A percentile compares a stretch with the other conserved stretches of the same genome.
phyloP scores from a whole-genome alignment of 2,797 vertebrate genomes.

The Pseudocheirus occidentalis region DNA sequence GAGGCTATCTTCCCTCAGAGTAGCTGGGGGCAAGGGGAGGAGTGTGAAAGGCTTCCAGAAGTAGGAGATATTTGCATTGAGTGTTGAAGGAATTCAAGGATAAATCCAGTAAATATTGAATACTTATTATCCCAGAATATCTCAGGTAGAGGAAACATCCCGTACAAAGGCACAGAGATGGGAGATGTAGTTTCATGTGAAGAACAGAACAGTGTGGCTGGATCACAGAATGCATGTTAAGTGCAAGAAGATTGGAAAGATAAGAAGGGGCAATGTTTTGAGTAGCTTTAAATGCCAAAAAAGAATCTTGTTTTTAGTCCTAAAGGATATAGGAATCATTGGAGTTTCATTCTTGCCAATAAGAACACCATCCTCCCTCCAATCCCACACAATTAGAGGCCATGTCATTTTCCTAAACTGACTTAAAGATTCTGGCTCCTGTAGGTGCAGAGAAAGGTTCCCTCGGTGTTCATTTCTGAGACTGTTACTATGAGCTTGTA shows the following conservation, averaged over 20 bases:
- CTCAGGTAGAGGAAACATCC: not conserved
- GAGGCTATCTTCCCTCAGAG: not conserved
- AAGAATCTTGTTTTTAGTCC: not conserved
- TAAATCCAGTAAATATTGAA: not conserved
- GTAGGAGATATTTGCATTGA: not conserved
- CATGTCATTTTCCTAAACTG: not conserved
- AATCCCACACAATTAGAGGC: not conserved
- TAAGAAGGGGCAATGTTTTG: not conserved
- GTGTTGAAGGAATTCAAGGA: not conserved
- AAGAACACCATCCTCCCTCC: not conserved
- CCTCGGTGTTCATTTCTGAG: not conserved
- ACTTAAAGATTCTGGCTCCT: not conserved
- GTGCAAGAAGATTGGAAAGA: not conserved
- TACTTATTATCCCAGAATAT: not conserved
- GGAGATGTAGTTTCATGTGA: not conserved
- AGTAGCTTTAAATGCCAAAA: not conserved
- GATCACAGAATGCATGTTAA: not conserved
- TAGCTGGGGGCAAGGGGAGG: not conserved
- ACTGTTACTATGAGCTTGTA: not conserved
- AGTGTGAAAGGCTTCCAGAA: not conserved
- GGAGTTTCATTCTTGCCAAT: not conserved
- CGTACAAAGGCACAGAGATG: not conserved
- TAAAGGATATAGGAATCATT: not conserved
- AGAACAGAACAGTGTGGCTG: not conserved
- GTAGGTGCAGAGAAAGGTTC: not conserved